phyloP scores from a whole-genome alignment of 2,888 invertebrate species.

The Parnassius apollo region DNA sequence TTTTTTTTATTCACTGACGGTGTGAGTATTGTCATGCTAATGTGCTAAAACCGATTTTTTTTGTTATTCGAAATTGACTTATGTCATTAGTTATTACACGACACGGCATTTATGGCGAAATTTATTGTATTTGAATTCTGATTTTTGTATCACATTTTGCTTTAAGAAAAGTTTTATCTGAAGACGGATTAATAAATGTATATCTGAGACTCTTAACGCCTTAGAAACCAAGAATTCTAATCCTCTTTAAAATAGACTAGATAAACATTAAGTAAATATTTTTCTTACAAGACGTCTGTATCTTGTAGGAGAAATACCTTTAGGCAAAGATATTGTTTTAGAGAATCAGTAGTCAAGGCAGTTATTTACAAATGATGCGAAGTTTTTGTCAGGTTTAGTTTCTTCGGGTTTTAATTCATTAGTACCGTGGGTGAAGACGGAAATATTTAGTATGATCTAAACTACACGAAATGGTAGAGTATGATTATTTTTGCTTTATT shows the following conservation, averaged over 20 bases:
- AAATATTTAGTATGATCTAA: constrained; percentile 33
- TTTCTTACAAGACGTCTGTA: not conserved
- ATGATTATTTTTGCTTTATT: too few species aligned
- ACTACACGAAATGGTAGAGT: too few species aligned
- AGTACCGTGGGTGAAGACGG: constrained; percentile 41
- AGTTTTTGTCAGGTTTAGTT: constrained; percentile 51
- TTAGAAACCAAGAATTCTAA: too few species aligned
- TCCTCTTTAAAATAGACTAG: too few species aligned
- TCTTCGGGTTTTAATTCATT: constrained; percentile 39
- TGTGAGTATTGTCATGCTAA: constrained; percentile 43
- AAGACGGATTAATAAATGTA: too few species aligned
- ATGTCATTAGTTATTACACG: not conserved
- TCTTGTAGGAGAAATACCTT: constrained; percentile 7
- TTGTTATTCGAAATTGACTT: not conserved
- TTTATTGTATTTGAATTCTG: too few species aligned
- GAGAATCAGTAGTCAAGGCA: constrained; percentile 32
- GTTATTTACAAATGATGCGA: constrained; percentile 52
- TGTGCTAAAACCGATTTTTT: constrained; percentile 40
- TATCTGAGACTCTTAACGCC: too few species aligned
- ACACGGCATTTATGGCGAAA: not conserved
- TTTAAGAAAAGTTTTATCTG: too few species aligned
- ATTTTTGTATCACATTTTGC: too few species aligned
- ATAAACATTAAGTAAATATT: not conserved
- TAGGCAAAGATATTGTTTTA: constrained; percentile 35
- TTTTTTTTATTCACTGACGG: constrained; percentile 43